Evolutionary conservation across 2,888 invertebrate species (phyloP), one percentile per base, ranked within the genome.

Genomic region (Metopia argyrocephala): DNA sequence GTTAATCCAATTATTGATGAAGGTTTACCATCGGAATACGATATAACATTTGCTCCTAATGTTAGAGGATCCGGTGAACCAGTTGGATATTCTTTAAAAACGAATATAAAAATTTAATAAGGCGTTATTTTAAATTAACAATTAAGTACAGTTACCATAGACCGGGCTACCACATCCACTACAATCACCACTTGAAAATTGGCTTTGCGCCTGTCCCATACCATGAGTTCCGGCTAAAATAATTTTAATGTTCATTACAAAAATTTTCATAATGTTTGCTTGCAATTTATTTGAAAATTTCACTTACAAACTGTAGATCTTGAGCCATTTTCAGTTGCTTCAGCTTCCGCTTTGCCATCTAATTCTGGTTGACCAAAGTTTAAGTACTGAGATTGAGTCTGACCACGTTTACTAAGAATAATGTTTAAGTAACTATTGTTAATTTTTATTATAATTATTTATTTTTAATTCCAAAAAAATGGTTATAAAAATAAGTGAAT

Each of bases 161-260:
- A 79, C 66, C 6, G 84, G 83, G 9, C 81, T 66, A 12, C 71
- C 76, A 76, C 89, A 89, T 2, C 85, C 87, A 31, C 85, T 84
- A 70, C 88, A 88, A 81, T 88, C 88, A 7, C 88, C 88, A n/a
- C 94, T 93, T 78, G 93, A 92, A 62, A 95, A 95, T 90, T 96
- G 96, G 90, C 96, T 96, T 90, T 96, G 96, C 0, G 96, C 96
- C 91, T 96, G 96, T 0, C 96, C 96, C 95, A 96, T 96, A 71
- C 96, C 96, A 87, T 94, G 94, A 82, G 92, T 93, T 57, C 96
- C 96, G 91, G 93, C 96, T 96, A 28, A n/a, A 74, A 59, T 18
- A 21, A 7, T 46, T 45, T 31, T 7, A 7, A 50, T 0, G 1
- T 31, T 45, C 21, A 45, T 54, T 78, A 25, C 0, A 9, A 20